Evolutionary conservation across 2,113 vertebrate species (phyloP).

Genomic region (Podilymbus podiceps): DNA sequence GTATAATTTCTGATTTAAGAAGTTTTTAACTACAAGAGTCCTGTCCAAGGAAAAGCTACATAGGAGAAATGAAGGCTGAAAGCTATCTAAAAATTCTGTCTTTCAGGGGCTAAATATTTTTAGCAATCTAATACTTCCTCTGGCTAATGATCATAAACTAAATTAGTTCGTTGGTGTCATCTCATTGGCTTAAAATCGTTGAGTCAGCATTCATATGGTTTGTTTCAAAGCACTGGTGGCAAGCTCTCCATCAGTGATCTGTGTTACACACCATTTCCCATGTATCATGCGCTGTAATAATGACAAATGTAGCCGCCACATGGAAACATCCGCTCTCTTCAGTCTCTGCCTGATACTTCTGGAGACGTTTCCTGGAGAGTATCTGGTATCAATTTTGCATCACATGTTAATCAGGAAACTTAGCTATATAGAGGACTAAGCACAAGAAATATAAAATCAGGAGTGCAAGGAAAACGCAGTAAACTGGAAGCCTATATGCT

Average conservation of each 20-base stretch:
- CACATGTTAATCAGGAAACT: background rate
- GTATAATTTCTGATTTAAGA: conserved; percentile 7
- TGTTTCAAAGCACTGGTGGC: background rate
- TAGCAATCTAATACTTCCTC: conserved; percentile 11
- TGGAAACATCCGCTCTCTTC: background rate
- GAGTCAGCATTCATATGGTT: background rate
- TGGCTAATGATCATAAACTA: background rate
- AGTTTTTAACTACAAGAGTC: background rate
- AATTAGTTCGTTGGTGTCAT: background rate
- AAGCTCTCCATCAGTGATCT: background rate
- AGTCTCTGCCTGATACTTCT: background rate
- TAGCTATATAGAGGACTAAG: background rate
- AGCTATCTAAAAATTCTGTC: background rate
- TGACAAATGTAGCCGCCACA: background rate
- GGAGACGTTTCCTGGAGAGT: background rate
- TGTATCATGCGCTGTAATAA: background rate
- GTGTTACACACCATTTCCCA: background rate
- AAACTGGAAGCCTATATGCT: background rate
- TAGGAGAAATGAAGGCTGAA: background rate
- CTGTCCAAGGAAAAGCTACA: background rate
- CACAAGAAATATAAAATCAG: background rate
- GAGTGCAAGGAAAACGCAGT: background rate
- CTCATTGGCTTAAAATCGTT: background rate
- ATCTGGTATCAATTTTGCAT: conserved; percentile 4
- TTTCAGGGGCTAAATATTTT: conserved; percentile 14